A percentile compares a stretch with the other conserved stretches of the same genome.
Conservation (phyloP, 2,888 invertebrate genomes). For the Flabesymbios commensalis region DNA sequence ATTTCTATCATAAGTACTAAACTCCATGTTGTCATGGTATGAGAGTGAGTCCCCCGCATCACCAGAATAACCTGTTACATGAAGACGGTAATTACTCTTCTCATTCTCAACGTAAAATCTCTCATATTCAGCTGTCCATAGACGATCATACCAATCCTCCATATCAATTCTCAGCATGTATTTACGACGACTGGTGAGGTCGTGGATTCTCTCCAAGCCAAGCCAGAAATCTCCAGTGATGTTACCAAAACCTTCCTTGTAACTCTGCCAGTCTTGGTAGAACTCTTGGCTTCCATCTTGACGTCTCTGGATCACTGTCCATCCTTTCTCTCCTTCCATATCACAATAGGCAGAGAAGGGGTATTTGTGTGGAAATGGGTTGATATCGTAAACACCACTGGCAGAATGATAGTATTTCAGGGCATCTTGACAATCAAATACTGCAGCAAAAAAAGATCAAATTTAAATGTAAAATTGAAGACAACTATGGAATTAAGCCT, state of each 20-base stretch:
- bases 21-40: constrained; percentile 15
- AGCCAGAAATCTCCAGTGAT: constrained; percentile 14
- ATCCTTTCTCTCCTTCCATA: background rate
- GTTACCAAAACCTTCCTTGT: constrained; percentile 13
- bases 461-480: too few relatives aligned
- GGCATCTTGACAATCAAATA: background rate
- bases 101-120: constrained; percentile 8
- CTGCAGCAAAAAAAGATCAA: constrained; percentile 1
- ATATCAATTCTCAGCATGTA: constrained; percentile 16
- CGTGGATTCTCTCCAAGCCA: constrained; percentile 13
- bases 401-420: constrained; percentile 1
- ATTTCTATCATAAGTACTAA: constrained; percentile 16
- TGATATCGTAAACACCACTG: constrained; percentile 2
- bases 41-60: constrained; percentile 14
- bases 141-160: constrained; percentile 12
- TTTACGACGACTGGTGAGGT: constrained; percentile 4
- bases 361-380: background rate
- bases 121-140: constrained; percentile 15
- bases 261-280: constrained; percentile 12
- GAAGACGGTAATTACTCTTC: constrained; percentile 8
- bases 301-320: constrained; percentile 9
- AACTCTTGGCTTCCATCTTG: background rate
- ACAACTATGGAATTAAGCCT: too few relatives aligned
- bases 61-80: constrained; percentile 19
- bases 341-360: constrained; percentile 1